Base-by-base conservation (phyloP, 1,140 invertebrate genomes). In the Nasonia vitripennis region DNA sequence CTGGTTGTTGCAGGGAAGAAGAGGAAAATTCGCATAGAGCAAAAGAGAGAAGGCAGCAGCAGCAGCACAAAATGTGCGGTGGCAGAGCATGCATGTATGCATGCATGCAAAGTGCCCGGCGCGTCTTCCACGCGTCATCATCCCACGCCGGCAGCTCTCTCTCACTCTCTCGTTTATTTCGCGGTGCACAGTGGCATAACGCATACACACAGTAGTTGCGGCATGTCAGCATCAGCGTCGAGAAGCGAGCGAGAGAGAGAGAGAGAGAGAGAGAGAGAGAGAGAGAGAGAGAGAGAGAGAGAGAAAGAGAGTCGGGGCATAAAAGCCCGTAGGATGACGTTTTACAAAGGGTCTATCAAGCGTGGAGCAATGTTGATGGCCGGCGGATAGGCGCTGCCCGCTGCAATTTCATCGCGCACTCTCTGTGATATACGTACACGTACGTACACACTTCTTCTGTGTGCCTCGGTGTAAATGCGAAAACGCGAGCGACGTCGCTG, bases 321-420 rank as follows among this genome's bases (percentile, higher is more conserved):
- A 92, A 92, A 92, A 91, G 90, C 90, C 84, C 87, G 87, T 89
- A 85, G 90, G 89, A 91, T 88, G 91, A 91, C 91, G 90, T 91
- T 92, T 91, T 90, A 92, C 91, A 91, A 92, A 92, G 91, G 92
- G 90, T 92, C 91, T 91, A 92, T 92, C 91, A 91, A 92, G 89
- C 91, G 88, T 86, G 89, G 88, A 90, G 91, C 90, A 91, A 92
- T 91, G 91, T 92, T 91, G 92, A 92, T 91, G 92, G 90, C 89
- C 91, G 91, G 90, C 89, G 88, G 89, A 91, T 91, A 90, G 88
- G 88, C 88, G 89, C 89, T 87, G 17, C 23, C 88, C 88, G 87
- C 82, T 89, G 91, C 92, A 92, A 92, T 92, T 92, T 92, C 87
- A 86, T 87, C 85, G 88, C 88, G 88, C 87, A 87, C 87, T n/a